Base-by-base conservation (phyloP, 2,113 vertebrate species). In the Tetraodon nigroviridis region DNA sequence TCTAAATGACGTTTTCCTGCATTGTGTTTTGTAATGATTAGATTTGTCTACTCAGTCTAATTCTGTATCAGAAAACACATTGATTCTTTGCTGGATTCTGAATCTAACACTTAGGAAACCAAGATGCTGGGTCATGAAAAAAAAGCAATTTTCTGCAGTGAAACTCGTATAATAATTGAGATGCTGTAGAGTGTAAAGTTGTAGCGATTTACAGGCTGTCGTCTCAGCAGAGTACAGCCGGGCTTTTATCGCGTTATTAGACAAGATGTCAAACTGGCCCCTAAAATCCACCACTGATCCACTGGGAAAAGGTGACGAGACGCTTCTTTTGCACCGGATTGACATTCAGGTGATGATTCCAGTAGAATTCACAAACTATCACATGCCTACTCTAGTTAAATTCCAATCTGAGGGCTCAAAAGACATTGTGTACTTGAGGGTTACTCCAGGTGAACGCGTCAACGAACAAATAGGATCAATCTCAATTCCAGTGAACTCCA, bases 401-500 rank as follows among this genome's bases (percentile, higher is more conserved):
- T 81, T 66, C 57, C 67, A 73, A 53, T 82, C 67, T 48, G 5
- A 14, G 19, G 54, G 69, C n/a, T 29, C 53, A 64, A 69, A 76
- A 71, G 67, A 67, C 50, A 54, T 76, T 77, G 74, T 29, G 63
- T 73, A 62, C 63, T 68, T 37, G 52, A 61, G 32, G 60, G 67
- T 47, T 18, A 12, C 64, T 75, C 16, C 51, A 52, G 73, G 63
- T 54, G 15, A 72, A 51, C 44, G 47, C 60, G 51, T 57, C 53
- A 69, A 82, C 42, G 53, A 84, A 71, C 78, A 78, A 84, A 86
- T 68, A 80, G 70, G 73, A 82, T 80, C 83, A 76, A 78, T 81
- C 72, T 78, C 69, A 66, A 49, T 75, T 73, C 32, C 13, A 46
- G 24, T 22, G 65, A 27, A 67, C 67, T 73, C 27, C 19, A 76